Conservation (phyloP, 1,140 invertebrate genomes). For the Wasmannia auropunctata region DNA sequence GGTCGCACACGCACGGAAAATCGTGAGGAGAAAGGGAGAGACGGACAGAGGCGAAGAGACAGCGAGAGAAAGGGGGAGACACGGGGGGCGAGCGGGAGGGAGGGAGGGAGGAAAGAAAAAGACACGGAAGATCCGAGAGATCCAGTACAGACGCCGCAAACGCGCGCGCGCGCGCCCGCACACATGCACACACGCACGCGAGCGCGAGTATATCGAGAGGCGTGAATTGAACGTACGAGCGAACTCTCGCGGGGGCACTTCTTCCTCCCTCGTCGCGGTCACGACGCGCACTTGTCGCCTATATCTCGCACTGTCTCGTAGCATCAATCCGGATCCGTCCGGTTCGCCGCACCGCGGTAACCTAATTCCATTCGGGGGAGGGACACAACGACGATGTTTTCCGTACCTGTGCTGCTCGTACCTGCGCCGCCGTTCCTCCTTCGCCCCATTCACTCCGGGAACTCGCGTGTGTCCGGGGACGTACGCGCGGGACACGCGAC, state of each 20-base stretch:
- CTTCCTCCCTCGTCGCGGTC: neutral
- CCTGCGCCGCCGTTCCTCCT: neutral
- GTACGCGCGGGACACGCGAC: neutral
- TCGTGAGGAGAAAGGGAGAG: neutral
- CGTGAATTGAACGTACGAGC: neutral
- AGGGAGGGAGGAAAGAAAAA: neutral
- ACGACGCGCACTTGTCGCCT: neutral
- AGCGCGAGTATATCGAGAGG: neutral
- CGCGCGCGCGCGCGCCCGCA: neutral
- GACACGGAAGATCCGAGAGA: neutral
- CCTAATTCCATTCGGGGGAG: neutral
- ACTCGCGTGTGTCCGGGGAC: neutral
- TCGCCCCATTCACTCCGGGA: neutral
- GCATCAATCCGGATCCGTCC: constrained; percentile 19
- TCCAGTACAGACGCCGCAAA: neutral
- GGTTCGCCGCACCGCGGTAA: neutral
- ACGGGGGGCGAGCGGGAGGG: neutral
- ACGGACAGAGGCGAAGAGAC: neutral
- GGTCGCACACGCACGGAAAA: neutral
- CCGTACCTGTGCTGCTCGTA: constrained; percentile 12
- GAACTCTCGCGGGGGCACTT: constrained; percentile 1
- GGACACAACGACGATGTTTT: neutral
- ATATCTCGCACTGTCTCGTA: neutral
- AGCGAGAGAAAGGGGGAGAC: neutral
- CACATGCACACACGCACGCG: neutral